Evolutionary conservation across 2,113 vertebrate species (phyloP), one percentile per base, ranked within the genome.

Genomic region (Orthonyx spaldingii): DNA sequence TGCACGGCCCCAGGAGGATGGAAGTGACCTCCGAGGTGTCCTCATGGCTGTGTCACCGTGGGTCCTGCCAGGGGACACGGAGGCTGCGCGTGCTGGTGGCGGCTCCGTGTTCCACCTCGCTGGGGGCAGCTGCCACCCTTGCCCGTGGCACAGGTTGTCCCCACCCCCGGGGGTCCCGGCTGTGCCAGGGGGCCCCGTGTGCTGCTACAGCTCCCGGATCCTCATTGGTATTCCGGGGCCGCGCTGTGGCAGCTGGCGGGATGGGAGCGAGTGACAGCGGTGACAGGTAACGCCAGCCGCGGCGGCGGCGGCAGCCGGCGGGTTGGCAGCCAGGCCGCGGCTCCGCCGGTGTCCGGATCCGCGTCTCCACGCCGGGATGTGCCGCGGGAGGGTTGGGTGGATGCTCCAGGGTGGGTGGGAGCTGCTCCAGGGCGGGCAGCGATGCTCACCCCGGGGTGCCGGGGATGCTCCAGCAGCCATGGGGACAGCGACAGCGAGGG

Each of bases 151-250:
- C 81, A 8, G 28, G 23, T 1, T 56, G 55, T 60, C 66, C 80
- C 41, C 3, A 0, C 3, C 27, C 46, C 85, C 6, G 1, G 49
- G 82, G 85, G 69, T 84, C 35, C 60, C 68, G 6, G 6, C 7
- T 0, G 13, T 10, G 79, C 59, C 1, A 47, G 55, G 65, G 19
- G 11, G 41, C 41, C 41, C 33, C 76, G 66, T 4, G 0, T 0
- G 24, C 41, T n/a, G 24, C n/a, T 7, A 83, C 23, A 14, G 72
- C 94, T 81, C 84, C 16, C 0, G 3, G 30, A 24, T 86, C 82
- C 94, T 97, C 91, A 90, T 98, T 96, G 76, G 35, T 68, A 97
- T 97, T 98, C 97, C 23, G 3, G 22, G 69, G 85, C 50, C 37
- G 80, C 50, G 23, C 30, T 2, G 90, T 9, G 85, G 95, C 97